Evolutionary conservation across 2,888 invertebrate species (phyloP), one percentile per base, ranked within the genome.

Genomic region (Orthonevra nobilis): DNA sequence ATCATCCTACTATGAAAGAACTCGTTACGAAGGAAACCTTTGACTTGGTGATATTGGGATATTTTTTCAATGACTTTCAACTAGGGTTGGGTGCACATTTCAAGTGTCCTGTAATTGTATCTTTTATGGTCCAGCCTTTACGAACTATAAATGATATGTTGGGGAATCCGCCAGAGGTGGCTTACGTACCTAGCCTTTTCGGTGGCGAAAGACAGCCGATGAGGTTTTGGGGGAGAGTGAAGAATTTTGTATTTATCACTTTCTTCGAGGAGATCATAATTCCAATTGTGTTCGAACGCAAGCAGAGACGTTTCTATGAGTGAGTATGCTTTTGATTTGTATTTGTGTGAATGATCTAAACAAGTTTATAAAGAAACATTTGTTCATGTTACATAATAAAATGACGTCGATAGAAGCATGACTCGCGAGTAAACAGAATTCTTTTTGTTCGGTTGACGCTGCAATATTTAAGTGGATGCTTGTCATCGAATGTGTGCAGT

Each of bases 31-130:
- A 72, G 10, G 63, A 70, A 14, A 26, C 44, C 6, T 81, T 82
- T 26, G 82, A 82, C 50, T 32, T 73, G 17, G 40, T 82, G 6
- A 81, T 82, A 15, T 3, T 75, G 34, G 81, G 81, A 26, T 82
- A 81, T 61, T 81, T 83, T 19, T 38, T 83, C 3, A 83, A 82
- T 48, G 83, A 84, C 1, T 81, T 81, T 26, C 75, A 81, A 26
- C 30, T 84, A 38, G 85, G 84, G 3, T 44, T 84, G 14, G 83
- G 83, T 0, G 83, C 81, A 1, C 83, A 84, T 50, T 85, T 84
- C 54, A 82, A 83, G 32, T 83, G 83, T 50, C 85, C 85, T 2
- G 61, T 81, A 0, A 73, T 85, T 1, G 12, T 84, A 0, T 75
- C 82, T 3, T 82, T 73, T 14, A 64, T 75, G 17, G 60, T 69